Evolutionary conservation across 2,888 invertebrate species (phyloP).

Genomic region (Drosophila nigricruria): DNA sequence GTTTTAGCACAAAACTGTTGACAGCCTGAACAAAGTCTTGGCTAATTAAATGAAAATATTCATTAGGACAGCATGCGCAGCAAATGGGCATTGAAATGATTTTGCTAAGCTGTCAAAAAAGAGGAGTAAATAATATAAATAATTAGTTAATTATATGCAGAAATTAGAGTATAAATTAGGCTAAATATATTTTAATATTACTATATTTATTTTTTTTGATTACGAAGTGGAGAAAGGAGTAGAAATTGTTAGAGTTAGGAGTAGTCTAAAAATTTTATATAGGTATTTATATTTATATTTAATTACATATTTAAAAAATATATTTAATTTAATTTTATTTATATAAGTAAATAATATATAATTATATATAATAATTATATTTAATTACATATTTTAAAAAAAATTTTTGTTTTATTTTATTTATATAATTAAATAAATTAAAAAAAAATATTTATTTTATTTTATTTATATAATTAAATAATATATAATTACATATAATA

Average conservation of each 20-base stretch:
- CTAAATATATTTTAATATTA: neutral
- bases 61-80: conserved; percentile 38
- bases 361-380: too few species aligned
- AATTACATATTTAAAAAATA: neutral
- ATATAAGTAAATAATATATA: too few species aligned
- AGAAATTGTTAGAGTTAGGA: too few species aligned
- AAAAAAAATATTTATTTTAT: too few species aligned
- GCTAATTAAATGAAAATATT: conserved; percentile 75
- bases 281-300: too few species aligned
- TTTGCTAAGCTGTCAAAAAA: neutral
- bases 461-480: too few species aligned
- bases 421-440: too few species aligned
- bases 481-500: too few species aligned
- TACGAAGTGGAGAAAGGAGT: too few species aligned
- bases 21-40: conserved; percentile 32
- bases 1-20: conserved; percentile 52
- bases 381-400: neutral
- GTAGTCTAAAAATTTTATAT: too few species aligned
- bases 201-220: too few species aligned
- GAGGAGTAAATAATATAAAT: neutral
- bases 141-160: neutral
- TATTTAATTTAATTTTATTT: neutral
- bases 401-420: neutral
- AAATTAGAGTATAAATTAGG: too few species aligned
- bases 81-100: conserved; percentile 20